Conservation (phyloP, 2,888 invertebrate species). For the Chalcosyrphus nemorum region DNA sequence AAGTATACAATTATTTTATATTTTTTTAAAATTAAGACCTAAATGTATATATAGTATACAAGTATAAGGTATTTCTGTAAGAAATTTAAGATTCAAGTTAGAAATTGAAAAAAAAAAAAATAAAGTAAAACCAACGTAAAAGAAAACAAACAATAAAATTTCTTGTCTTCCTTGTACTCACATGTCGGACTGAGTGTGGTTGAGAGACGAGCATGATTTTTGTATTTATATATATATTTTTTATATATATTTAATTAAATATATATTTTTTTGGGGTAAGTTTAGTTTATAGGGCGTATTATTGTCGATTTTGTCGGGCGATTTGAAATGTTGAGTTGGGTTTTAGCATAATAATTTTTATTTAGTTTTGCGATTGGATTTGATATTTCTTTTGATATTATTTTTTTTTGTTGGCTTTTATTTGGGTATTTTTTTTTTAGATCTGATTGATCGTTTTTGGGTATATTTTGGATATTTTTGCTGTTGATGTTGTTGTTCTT, state of each 20-base stretch:
- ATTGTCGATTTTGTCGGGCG: conserved; percentile 70
- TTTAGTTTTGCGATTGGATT: conserved; percentile 60
- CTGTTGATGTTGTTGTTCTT: conserved; percentile 73
- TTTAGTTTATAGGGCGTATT: conserved; percentile 68
- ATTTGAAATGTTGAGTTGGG: conserved; percentile 70
- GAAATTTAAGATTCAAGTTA: conserved; percentile 10
- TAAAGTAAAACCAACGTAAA: conserved; percentile 9
- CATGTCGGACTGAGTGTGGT: conserved; percentile 73
- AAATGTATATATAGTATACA: conserved; percentile 51
- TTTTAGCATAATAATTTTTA: conserved; percentile 47
- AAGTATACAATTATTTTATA: not conserved
- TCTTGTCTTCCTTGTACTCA: conserved; percentile 73
- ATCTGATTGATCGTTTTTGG: conserved; percentile 61
- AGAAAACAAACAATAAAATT: conserved; percentile 47
- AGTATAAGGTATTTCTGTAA: conserved; percentile 49
- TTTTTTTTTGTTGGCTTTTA: conserved; percentile 53
- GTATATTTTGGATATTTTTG: conserved; percentile 63
- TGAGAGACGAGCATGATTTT: conserved; percentile 73
- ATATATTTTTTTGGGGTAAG: conserved; percentile 63
- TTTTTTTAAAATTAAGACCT: conserved; percentile 7
- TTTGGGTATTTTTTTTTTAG: conserved; percentile 19
- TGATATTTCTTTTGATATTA: conserved; percentile 27
- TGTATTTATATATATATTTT: conserved; percentile 63
- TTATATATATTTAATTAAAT: conserved; percentile 58
- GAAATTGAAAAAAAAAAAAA: conserved; percentile 25